Evolutionary conservation across 2,113 vertebrate species (phyloP).

Genomic region (Anarrhichthys ocellatus): DNA sequence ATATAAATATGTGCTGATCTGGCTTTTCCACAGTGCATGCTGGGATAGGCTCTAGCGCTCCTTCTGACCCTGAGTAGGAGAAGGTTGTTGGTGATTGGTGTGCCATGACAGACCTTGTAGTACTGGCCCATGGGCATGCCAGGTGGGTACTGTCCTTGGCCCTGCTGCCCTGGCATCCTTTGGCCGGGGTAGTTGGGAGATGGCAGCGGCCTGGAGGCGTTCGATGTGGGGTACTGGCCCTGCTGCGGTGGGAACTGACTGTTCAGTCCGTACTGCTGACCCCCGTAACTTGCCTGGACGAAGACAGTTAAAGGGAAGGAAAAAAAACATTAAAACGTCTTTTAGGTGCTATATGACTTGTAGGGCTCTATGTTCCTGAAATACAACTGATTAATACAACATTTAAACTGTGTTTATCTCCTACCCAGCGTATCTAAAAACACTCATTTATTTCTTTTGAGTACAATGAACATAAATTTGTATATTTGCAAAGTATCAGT

Average conservation of each 20-base stretch:
- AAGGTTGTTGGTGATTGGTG: background rate
- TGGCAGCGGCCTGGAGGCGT: constrained; percentile 91
- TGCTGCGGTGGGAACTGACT: constrained; percentile 97
- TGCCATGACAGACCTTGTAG: constrained; percentile 90
- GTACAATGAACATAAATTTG: background rate
- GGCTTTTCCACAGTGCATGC: background rate
- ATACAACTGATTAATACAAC: background rate
- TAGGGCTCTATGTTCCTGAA: background rate
- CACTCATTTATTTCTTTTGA: background rate
- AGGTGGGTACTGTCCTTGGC: constrained; percentile 93
- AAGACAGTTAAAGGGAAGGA: constrained; percentile 32
- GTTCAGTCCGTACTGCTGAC: constrained; percentile 97
- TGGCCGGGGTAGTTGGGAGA: constrained; percentile 96
- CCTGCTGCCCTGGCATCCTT: constrained; percentile 95
- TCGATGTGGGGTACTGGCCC: constrained; percentile 93
- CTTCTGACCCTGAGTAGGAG: background rate
- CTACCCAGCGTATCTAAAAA: background rate
- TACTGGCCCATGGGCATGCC: constrained; percentile 96
- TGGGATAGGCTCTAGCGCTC: background rate
- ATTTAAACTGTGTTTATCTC: background rate
- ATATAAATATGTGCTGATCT: background rate
- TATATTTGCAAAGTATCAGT: background rate
- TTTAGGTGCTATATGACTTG: background rate
- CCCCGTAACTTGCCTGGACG: constrained; percentile 91
- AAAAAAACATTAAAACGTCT: background rate